Percentiles rank a stretch among this genome's conserved stretches.
These are phyloP conservation scores for Invenusta paracnida DNA, from an alignment of 2,888 invertebrate genomes.

Conservation along the genomic window DNA sequence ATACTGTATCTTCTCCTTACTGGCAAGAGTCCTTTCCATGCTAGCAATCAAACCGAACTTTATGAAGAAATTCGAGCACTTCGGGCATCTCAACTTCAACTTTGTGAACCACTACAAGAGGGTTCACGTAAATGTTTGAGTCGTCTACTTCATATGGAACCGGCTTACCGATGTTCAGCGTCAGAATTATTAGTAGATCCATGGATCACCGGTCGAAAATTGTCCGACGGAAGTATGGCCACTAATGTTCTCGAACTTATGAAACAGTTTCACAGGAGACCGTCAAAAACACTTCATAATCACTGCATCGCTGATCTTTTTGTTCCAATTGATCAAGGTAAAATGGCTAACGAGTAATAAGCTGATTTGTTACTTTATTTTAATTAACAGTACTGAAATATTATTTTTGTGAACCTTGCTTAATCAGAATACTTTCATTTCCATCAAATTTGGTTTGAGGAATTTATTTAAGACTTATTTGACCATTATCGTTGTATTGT, in stretches of 20 bases:
- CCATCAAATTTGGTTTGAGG: too few relatives aligned
- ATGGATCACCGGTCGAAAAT: background rate
- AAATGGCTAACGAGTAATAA: too few relatives aligned
- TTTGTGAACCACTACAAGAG: background rate
- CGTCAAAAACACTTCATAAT: background rate
- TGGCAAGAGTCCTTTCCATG: conserved; percentile 39
- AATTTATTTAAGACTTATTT: too few relatives aligned
- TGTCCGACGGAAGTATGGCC: background rate
- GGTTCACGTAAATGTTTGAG: background rate
- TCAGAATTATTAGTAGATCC: conserved; percentile 22
- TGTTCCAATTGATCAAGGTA: too few relatives aligned
- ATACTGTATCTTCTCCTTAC: conserved; percentile 62
- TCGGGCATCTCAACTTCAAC: background rate
- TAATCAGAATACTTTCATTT: too few relatives aligned
- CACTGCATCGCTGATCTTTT: too few relatives aligned
- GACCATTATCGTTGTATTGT: too few relatives aligned
- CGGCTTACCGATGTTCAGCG: conserved; percentile 34
- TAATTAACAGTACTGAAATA: too few relatives aligned
- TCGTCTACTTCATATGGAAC: conserved; percentile 24
- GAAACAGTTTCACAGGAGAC: conserved; percentile 33
- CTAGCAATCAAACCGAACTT: conserved; percentile 26
- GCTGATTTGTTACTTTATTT: too few relatives aligned
- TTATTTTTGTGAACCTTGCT: too few relatives aligned
- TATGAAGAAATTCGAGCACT: conserved; percentile 35
- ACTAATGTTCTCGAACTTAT: conserved; percentile 40